Base-by-base conservation (phyloP, 2,113 vertebrate genomes). In the Oreochromis spilurus region DNA sequence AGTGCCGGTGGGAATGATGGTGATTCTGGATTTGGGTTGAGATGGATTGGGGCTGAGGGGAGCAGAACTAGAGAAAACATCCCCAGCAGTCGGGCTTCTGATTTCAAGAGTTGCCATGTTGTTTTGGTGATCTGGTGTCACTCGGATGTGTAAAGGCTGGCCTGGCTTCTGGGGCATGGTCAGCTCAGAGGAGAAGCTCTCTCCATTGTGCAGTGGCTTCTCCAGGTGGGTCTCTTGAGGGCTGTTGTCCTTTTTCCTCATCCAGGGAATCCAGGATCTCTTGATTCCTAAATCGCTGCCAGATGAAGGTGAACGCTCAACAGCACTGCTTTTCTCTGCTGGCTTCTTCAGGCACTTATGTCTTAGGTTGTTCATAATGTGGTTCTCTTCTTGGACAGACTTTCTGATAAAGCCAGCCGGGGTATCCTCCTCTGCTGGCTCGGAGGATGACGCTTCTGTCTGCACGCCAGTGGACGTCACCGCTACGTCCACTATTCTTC, bases 211-310 rank as follows among this genome's bases (percentile, higher is more conserved):
- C 48, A 95, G 14, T 38, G 95, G 93, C 94, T 97, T 98, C 55
- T 98, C 98, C 3, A 95, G 89, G 83, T 88, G 79, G 70, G 85
- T 88, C 16, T 94, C 95, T 12, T 96, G 95, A 26, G 94, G 29
- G 2, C 94, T 92, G 6, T 87, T 92, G 81, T 99, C 99, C 88
- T 98, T 98, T 93, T 97, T 99, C 87, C 96, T 98, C 96, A 98
- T 98, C 98, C 98, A 99, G 0, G 98, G 98, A 92, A 98, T 98
- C 98, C 98, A 99, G 34, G 98, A 99, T 92, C 98, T 99, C 87
- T 98, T 97, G 89, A 97, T 95, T 6, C 96, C 93, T 13, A 98
- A 94, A 83, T 99, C 99, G 38, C 97, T 97, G 1, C 97, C 91
- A 11, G 98, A 97, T 2, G 98, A 97, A 57, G 98, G 96, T 4